Base-by-base conservation (phyloP, 2,888 invertebrate genomes). In the Pachliopta kotzebuea region DNA sequence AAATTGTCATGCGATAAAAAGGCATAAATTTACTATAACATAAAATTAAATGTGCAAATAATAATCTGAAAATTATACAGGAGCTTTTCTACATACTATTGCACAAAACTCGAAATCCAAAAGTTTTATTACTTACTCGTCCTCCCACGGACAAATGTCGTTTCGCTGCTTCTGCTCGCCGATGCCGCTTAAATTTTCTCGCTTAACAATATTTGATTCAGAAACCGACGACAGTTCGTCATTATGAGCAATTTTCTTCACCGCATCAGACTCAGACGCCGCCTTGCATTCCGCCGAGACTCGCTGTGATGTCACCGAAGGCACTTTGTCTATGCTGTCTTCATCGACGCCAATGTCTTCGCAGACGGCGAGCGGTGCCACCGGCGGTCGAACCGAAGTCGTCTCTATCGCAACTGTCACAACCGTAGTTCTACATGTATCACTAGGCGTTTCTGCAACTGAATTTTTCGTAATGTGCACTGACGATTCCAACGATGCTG, bases 61-160 rank as follows among this genome's bases (percentile, higher is more conserved):
- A 17, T 17, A 49, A 58, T 14, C 3, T 7, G 7, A 60, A 60
- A 37, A 54, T 1, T 54, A 7, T 17, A 9, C 29, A 23, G 20
- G 59, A 60, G 42, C 42, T 62, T 55, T 24, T 49, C 29, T 63
- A 31, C 29, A 11, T 58, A 59, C 54, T 29, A 14, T 14, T 7
- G 45, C 20, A 45, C 45, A 53, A 23, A 20, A 31, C 18, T 62
- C 24, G 21, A 29, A 8, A 56, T 56, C 29, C 29, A 62, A 63
- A 57, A 73, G 75, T 73, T 71, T 74, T 72, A 75, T 75, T 87
- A 96, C 97, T 96, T 94, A 97, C 97, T 97, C 97, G 92, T 97
- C 97, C 94, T 97, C 97, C 97, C 98, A 98, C 66, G 97, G 97
- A 93, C 97, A 98, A 83, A 97, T 95, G 90, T 97, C 96, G 90